Base-by-base conservation (phyloP, 2,888 invertebrate species). In the Metopia argyrocephala region DNA sequence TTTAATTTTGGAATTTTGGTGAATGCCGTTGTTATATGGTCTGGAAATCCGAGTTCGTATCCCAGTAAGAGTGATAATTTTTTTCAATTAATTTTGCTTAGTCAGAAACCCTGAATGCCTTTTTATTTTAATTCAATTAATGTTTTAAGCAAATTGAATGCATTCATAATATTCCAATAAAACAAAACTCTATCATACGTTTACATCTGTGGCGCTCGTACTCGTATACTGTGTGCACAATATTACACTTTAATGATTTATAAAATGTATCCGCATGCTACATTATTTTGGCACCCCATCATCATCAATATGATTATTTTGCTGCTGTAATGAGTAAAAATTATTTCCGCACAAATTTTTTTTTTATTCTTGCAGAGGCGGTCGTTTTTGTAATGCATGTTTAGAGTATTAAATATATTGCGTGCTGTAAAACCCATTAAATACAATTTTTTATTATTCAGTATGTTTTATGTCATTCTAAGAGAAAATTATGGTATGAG, bases 351-450 rank as follows among this genome's bases (percentile, higher is more conserved):
- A 69, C 68, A 62, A 31, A 12, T 18, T 21, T 69, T 21, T 46
- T 46, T 23, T 61, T 15, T 54, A 20, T 21, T 21, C 20, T 50
- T 50, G 3, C 50, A 38, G 20, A n/a, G n/a, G n/a, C n/a, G n/a
- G n/a, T n/a, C n/a, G n/a, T 38, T 12, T 12, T 48, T 25, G 48
- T 50, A 23, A 65, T 57, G 48, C 57, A 48, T 48, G 50, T 48
- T 64, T 50, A 15, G 27, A 65, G 57, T 65, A 65, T 31, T 78
- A 61, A 61, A 71, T 66, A 52, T 46, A 46, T 66, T 61, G 71
- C 52, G 66, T 66, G 78, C 71, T 78, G 66, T 59, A 78, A 78
- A 66, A 59, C 59, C 70, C 66, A 78, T 78, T 71, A 78, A 78
- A 61, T 71, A 54, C 12, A 66, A 25, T 71, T 38, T 66, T 73